Percentiles rank a stretch among this genome's conserved stretches.
phyloP scores from a whole-genome alignment of 30 jellyfish, hydroid and myxozoan genomes.

The Aurelia sp. region DNA sequence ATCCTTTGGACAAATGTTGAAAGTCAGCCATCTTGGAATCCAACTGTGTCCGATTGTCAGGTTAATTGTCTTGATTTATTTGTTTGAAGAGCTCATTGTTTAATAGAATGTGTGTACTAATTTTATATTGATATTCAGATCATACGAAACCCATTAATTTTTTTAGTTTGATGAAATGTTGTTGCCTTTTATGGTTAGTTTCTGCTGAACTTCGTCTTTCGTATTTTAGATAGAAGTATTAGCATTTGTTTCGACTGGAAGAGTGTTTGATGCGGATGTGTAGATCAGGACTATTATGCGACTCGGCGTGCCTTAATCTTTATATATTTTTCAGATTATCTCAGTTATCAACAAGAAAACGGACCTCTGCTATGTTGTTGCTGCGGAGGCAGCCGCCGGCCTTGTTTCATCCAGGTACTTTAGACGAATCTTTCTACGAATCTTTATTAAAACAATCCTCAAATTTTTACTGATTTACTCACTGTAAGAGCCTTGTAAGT shows the following conservation, averaged over 20 bases:
- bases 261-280: too few species aligned
- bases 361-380: conserved; percentile 76
- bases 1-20: conserved; percentile 88
- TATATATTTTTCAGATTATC: conserved; percentile 32
- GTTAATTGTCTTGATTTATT: conserved; percentile 1
- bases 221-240: too few species aligned
- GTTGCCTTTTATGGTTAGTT: background rate
- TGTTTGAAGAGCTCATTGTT: background rate
- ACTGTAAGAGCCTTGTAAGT: background rate
- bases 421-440: background rate
- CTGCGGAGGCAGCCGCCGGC: conserved; percentile 95
- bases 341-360: conserved; percentile 62
- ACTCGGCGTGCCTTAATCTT: too few species aligned
- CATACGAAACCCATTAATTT: background rate
- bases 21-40: conserved; percentile 91
- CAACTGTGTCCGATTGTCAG: conserved; percentile 80
- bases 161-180: background rate
- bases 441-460: background rate
- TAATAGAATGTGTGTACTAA: too few species aligned
- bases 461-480: background rate
- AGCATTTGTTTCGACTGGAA: too few species aligned
- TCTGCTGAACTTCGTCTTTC: background rate
- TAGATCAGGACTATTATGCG: too few species aligned
- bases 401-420: conserved; percentile 71
- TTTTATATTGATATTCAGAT: too few species aligned